These are phyloP conservation scores for Pogonus chalceus DNA, from an alignment of 1,140 invertebrate genomes.

Conservation along the genomic window DNA sequence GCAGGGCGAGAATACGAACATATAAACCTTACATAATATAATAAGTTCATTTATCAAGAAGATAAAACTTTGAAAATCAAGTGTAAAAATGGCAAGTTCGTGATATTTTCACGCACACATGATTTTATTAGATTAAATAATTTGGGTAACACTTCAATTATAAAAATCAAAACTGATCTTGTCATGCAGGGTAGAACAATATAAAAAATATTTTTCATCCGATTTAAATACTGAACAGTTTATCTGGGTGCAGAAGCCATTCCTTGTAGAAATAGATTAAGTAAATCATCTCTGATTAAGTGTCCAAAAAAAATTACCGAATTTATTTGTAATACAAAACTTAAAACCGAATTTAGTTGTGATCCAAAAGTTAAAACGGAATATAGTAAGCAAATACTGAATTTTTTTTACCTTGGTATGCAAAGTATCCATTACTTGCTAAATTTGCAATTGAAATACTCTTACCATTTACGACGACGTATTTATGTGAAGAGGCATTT, in stretches of 20 bases:
- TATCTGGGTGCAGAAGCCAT: constrained; percentile 2
- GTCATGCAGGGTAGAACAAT: background rate
- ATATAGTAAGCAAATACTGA: constrained; percentile 4
- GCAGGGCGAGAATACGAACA: background rate
- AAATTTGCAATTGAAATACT: background rate
- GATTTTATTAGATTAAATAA: background rate
- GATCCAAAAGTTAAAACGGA: no score
- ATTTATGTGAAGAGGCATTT: constrained; percentile 1
- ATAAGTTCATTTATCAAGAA: background rate
- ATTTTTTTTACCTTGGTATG: constrained; percentile 1
- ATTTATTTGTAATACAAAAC: constrained; percentile 1
- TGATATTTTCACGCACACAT: background rate
- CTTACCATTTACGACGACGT: background rate
- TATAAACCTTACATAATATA: background rate
- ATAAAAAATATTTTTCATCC: constrained; percentile 1
- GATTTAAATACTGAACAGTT: constrained; percentile 4
- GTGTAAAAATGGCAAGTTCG: constrained; percentile 3
- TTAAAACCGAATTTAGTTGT: no score
- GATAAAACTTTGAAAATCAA: background rate
- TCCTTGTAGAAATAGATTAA: background rate
- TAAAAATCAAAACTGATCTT: background rate
- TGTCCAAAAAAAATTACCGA: background rate
- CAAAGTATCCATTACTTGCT: background rate
- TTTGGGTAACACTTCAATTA: background rate
- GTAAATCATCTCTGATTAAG: background rate